Conservation (phyloP, 2,797 vertebrate genomes). For the Epinephelus coioides region DNA sequence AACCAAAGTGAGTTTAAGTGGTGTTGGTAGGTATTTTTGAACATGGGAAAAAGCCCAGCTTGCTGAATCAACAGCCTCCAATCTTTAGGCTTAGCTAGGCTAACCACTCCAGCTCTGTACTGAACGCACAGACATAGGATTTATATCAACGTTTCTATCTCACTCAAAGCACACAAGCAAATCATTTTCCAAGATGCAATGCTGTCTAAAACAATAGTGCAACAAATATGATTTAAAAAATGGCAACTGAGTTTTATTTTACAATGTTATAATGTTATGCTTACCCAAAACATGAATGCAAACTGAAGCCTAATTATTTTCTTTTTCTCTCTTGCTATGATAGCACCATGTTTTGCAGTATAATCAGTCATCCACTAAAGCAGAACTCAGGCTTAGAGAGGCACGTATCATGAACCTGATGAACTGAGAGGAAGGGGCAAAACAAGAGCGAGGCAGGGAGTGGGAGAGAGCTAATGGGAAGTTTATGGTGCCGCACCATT, state of each 20-base stretch:
- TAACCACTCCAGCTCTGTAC: no score
- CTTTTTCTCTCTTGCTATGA: neutral
- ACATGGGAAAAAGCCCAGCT: no score
- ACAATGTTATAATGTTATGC: neutral
- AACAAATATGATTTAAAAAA: neutral
- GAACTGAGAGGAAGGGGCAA: conserved; percentile 42
- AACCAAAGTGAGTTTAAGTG: no score
- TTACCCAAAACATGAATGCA: neutral
- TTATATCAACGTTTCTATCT: no score
- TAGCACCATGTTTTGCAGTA: conserved; percentile 1
- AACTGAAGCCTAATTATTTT: neutral
- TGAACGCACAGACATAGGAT: no score
- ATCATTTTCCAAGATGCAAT: no score
- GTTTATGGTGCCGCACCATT: conserved; percentile 14
- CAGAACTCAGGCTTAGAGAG: conserved; percentile 24
- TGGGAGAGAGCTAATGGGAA: conserved; percentile 24
- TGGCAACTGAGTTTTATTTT: neutral
- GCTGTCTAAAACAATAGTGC: no score
- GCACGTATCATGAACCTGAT: conserved; percentile 48
- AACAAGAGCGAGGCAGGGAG: conserved; percentile 11
- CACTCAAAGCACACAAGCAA: no score
- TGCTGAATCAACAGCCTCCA: no score
- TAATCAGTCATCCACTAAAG: conserved; percentile 26
- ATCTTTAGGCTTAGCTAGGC: no score
- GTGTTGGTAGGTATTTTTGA: no score